A percentile compares a stretch with the other conserved stretches of the same genome.
These are phyloP conservation scores for Helicoverpa armigera DNA, from an alignment of 1,140 invertebrate species.

Conservation along the genomic window DNA sequence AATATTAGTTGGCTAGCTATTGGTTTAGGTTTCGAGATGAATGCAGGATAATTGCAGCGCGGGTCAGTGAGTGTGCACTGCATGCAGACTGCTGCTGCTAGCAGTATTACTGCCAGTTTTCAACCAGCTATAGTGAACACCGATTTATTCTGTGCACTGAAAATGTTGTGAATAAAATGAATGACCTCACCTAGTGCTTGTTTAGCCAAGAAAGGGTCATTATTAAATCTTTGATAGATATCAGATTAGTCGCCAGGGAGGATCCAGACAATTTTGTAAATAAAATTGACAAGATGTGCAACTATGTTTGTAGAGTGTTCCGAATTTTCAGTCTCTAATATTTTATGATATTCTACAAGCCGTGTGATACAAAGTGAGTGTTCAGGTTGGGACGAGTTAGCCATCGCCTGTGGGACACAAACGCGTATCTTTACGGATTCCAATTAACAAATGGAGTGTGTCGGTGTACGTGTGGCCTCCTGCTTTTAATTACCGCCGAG, in stretches of 20 bases:
- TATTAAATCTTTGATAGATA: no score
- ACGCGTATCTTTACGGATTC: slow-evolving; percentile 50
- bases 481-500: slow-evolving; percentile 50
- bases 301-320: no score
- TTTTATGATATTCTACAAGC: neutral
- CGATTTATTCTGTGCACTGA: no score
- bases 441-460: slow-evolving; percentile 57
- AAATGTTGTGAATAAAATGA: no score
- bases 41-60: slow-evolving; percentile 27
- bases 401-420: slow-evolving; percentile 26
- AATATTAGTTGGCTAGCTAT: neutral
- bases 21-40: slow-evolving; percentile 10
- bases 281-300: no score
- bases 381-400: neutral
- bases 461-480: slow-evolving; percentile 36
- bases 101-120: neutral
- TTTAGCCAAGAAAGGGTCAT: no score
- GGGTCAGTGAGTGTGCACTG: slow-evolving; percentile 10
- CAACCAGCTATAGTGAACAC: no score
- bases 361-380: neutral
- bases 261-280: no score
- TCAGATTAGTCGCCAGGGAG: no score
- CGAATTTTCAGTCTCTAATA: no score
- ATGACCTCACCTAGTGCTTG: no score
- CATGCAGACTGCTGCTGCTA: neutral